Evolutionary conservation across 2,797 vertebrate genomes (phyloP).

Genomic region (Oryzias dopingdopingensis): DNA sequence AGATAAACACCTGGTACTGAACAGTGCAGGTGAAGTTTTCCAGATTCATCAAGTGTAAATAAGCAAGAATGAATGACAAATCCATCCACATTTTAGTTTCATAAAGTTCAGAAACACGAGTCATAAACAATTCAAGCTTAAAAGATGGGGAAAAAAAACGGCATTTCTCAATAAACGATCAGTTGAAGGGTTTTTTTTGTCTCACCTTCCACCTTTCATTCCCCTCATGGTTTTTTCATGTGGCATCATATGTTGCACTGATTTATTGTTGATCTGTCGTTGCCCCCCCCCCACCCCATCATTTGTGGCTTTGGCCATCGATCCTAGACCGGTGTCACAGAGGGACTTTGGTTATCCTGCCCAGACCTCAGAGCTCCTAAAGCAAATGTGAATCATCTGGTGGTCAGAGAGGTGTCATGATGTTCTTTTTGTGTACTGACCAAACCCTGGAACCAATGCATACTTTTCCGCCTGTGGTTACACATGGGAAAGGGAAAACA

Average conservation of each 20-base stretch:
- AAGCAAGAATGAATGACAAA: too few relatives aligned
- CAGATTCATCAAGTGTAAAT: too few relatives aligned
- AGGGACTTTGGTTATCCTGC: slow-evolving; percentile 40
- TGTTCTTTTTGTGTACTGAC: slow-evolving; percentile 52
- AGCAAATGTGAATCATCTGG: slow-evolving; percentile 66
- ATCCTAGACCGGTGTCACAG: slow-evolving; percentile 41
- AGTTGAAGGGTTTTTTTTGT: neutral
- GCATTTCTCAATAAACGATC: too few relatives aligned
- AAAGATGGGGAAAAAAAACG: too few relatives aligned
- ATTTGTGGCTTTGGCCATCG: slow-evolving; percentile 49
- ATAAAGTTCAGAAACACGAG: too few relatives aligned
- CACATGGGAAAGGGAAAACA: slow-evolving; percentile 44
- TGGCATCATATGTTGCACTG: slow-evolving; percentile 14
- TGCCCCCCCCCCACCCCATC: slow-evolving; percentile 21
- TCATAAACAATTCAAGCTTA: too few relatives aligned
- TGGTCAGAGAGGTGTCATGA: slow-evolving; percentile 64
- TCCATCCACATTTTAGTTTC: too few relatives aligned
- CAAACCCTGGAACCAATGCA: slow-evolving; percentile 42
- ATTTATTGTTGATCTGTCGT: slow-evolving; percentile 24
- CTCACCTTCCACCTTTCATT: slow-evolving; percentile 10
- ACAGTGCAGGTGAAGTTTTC: too few relatives aligned
- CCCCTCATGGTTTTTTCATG: slow-evolving; percentile 15
- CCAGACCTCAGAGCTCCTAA: slow-evolving; percentile 43
- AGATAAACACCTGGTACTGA: too few relatives aligned
- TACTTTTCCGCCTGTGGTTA: slow-evolving; percentile 52